A percentile compares a stretch with the other conserved stretches of the same genome.
These are phyloP conservation scores for Cabera pusaria DNA, from an alignment of 2,888 invertebrate species.

Conservation along the genomic window DNA sequence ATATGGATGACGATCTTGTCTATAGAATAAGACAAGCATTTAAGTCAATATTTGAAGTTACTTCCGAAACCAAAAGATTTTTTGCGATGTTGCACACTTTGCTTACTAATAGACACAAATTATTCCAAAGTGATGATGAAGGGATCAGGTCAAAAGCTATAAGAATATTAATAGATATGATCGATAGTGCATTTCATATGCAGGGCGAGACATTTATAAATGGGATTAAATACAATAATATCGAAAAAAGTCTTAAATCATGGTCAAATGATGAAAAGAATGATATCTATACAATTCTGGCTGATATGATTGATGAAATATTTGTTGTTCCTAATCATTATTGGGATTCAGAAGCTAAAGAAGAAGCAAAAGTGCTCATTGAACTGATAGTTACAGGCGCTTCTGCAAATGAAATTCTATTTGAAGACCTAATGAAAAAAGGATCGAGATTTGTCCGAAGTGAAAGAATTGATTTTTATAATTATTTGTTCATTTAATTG, in stretches of 20 bases:
- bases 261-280: slow-evolving; percentile 25
- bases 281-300: background rate
- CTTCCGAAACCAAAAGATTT: slow-evolving; percentile 25
- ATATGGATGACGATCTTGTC: slow-evolving; percentile 33
- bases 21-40: slow-evolving; percentile 26
- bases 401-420: slow-evolving; percentile 2
- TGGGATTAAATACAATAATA: slow-evolving; percentile 35
- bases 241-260: slow-evolving; percentile 28
- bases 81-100: slow-evolving; percentile 26
- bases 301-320: background rate
- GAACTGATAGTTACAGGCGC: slow-evolving; percentile 9
- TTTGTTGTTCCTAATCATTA: background rate
- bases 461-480: no score
- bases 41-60: slow-evolving; percentile 7
- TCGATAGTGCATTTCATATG: slow-evolving; percentile 42
- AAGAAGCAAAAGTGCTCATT: slow-evolving; percentile 8
- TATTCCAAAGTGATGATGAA: slow-evolving; percentile 19
- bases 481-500: no score
- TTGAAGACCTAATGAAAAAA: slow-evolving; percentile 3
- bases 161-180: slow-evolving; percentile 44
- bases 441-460: slow-evolving; percentile 6
- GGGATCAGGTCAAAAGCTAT: slow-evolving; percentile 36
- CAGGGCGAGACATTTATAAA: slow-evolving; percentile 36
- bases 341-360: background rate
- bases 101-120: slow-evolving; percentile 37